phyloP scores from a whole-genome alignment of 2,888 invertebrate species.

The Orthonevra nobilis region DNA sequence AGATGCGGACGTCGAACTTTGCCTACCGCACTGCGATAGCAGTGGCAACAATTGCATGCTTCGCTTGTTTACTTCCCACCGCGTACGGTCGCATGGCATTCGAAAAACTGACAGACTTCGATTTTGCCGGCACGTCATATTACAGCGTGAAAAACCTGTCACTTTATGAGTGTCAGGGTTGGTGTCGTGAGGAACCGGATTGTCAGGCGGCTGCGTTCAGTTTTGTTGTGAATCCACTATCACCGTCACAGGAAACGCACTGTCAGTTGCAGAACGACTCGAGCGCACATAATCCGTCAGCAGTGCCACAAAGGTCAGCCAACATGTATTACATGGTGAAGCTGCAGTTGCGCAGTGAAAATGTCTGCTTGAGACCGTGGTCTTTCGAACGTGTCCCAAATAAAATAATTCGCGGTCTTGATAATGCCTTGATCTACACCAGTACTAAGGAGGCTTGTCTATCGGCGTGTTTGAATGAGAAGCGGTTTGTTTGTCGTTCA shows the following conservation, averaged over 20 bases:
- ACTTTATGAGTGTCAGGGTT: conserved; percentile 95
- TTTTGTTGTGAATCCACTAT: conserved; percentile 94
- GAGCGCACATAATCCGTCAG: conserved; percentile 92
- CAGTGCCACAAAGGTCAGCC: conserved; percentile 90
- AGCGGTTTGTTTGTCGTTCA: conserved; percentile 94
- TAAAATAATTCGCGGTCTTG: conserved; percentile 93
- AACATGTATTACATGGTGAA: conserved; percentile 98
- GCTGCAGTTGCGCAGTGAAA: conserved; percentile 91
- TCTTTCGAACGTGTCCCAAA: conserved; percentile 96
- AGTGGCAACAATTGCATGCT: conserved; percentile 59
- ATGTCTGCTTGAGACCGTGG: conserved; percentile 95
- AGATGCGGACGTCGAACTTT: conserved; percentile 62
- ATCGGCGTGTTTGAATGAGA: conserved; percentile 95
- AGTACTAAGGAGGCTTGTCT: conserved; percentile 96
- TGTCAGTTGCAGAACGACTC: conserved; percentile 96
- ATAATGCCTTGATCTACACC: conserved; percentile 95
- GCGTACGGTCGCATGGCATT: conserved; percentile 91
- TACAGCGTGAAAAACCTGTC: conserved; percentile 95
- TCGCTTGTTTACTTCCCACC: conserved; percentile 71
- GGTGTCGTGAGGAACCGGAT: conserved; percentile 95
- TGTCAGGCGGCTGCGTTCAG: conserved; percentile 96
- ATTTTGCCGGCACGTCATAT: conserved; percentile 94
- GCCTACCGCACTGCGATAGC: conserved; percentile 48
- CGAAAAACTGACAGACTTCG: conserved; percentile 95
- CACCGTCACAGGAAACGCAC: conserved; percentile 94